Percentiles rank a stretch among this genome's conserved stretches.
phyloP scores from a whole-genome alignment of 2,113 vertebrate species.

The Percopsis transmontana region DNA sequence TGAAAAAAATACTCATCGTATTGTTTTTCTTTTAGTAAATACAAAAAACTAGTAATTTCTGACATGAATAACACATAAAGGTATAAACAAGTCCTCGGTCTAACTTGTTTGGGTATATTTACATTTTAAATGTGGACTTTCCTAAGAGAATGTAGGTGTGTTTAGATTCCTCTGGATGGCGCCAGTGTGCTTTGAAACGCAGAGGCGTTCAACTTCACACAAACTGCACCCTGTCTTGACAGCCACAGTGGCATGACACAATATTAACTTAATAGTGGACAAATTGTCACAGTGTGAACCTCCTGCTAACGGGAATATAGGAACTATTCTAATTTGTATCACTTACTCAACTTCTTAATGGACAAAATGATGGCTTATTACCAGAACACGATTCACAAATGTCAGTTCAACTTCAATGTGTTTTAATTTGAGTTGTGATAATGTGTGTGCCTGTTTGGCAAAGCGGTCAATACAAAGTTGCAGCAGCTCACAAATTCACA shows the following conservation, averaged over 20 bases:
- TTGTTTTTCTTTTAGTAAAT: too few relatives aligned
- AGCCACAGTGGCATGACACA: slow-evolving; percentile 37
- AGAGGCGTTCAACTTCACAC: background rate
- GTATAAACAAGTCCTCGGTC: too few relatives aligned
- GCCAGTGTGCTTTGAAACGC: slow-evolving; percentile 62
- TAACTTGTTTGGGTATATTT: too few relatives aligned
- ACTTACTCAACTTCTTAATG: slow-evolving; percentile 19
- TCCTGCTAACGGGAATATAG: slow-evolving; percentile 21
- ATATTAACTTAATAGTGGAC: slow-evolving; percentile 46
- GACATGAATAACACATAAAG: too few relatives aligned
- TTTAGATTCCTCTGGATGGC: slow-evolving; percentile 51
- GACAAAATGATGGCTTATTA: slow-evolving; percentile 30
- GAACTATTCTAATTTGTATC: slow-evolving; percentile 37
- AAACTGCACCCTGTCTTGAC: slow-evolving; percentile 32
- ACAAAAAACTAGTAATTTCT: too few relatives aligned
- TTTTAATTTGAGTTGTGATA: background rate
- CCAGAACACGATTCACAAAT: background rate
- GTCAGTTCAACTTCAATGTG: background rate
- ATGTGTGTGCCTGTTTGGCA: too few relatives aligned
- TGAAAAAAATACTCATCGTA: too few relatives aligned
- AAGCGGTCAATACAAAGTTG: background rate
- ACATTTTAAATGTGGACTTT: background rate
- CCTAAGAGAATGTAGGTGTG: slow-evolving; percentile 28
- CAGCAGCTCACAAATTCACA: slow-evolving; percentile 25
- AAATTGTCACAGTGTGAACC: slow-evolving; percentile 39